Base-by-base conservation (phyloP, 2,888 invertebrate genomes). In the Operophtera brumata region DNA sequence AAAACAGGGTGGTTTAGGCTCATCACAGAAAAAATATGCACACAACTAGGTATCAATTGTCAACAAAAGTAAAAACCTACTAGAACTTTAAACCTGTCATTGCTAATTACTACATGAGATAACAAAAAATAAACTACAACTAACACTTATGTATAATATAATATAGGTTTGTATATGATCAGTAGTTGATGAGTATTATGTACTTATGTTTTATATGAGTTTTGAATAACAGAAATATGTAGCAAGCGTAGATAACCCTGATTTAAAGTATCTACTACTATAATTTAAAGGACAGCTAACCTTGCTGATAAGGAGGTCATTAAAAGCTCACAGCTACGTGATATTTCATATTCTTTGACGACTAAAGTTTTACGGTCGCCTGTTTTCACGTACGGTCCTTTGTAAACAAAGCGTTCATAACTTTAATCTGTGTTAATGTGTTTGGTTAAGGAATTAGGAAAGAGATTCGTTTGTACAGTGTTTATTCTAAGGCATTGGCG, bases 1-100 rank as follows among this genome's bases (percentile, higher is more conserved):
- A 70, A 69, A 66, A 82, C 84, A 82, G 83, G 82, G 83, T 83
- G 84, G 82, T 82, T 83, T 80, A 68, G 57, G 68, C 65, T 65
- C 59, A 48, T 65, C 62, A 52, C 53, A 57, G 65, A 65, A 58
- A 50, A 13, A 45, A 49, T 47, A 5, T 20, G 20, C 4, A 37
- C 50, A 56, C 44, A 50, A 41, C 51, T 52, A 49, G 26, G 39
- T 11, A 34, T 13, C 25, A 25, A 46, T 35, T 35, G n/a, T 37
- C 8, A 47, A 37, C 8, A 25, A 43, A 41, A 54, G 25, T 26
- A 25, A 12, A 13, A 36, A 25, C 20, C 13, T 42, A 41, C 12
- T 36, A 42, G 12, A 40, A 45, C 40, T 26, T 25, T 30, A 30
- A 7, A 7, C 0, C 9, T 8, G 2, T 20, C 20, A 20, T 20